Evolutionary conservation across 1,140 invertebrate genomes (phyloP).

Genomic region (Olivierus martensii): DNA sequence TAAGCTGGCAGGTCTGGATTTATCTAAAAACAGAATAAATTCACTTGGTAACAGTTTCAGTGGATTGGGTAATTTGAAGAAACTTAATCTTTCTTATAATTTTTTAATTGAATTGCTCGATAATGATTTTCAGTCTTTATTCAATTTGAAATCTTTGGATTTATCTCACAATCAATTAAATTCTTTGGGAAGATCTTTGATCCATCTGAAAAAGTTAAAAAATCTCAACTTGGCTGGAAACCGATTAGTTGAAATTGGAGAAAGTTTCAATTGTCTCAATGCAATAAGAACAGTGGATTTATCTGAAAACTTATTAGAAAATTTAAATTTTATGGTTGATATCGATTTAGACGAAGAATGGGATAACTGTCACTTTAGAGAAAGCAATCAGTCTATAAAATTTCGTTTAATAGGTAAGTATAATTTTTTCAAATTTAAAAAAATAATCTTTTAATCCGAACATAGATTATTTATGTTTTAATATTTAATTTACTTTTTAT

Average conservation of each 20-base stretch:
- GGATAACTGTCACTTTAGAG: background rate
- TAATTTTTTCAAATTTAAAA: too few relatives aligned
- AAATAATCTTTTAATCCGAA: too few relatives aligned
- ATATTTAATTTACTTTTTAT: too few relatives aligned
- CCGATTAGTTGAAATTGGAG: slow-evolving; percentile 7
- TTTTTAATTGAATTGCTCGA: background rate
- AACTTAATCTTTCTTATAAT: background rate
- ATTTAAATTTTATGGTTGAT: background rate
- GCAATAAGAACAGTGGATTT: background rate
- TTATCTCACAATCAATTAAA: background rate
- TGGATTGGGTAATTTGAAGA: background rate
- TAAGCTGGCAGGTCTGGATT: too few relatives aligned
- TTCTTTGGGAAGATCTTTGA: slow-evolving; percentile 1
- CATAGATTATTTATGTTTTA: too few relatives aligned
- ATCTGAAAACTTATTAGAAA: slow-evolving; percentile 2
- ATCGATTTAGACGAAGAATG: too few relatives aligned
- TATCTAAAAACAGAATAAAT: too few relatives aligned
- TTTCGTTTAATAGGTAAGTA: too few relatives aligned
- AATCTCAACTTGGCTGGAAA: slow-evolving; percentile 8
- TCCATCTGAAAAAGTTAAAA: slow-evolving; percentile 2
- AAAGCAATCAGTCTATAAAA: background rate
- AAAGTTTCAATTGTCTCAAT: slow-evolving; percentile 6
- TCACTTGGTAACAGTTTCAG: too few relatives aligned
- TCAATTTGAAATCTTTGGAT: background rate
- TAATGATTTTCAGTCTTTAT: background rate